Conservation (phyloP, 2,113 vertebrate species). For the Cinclus cinclus region DNA sequence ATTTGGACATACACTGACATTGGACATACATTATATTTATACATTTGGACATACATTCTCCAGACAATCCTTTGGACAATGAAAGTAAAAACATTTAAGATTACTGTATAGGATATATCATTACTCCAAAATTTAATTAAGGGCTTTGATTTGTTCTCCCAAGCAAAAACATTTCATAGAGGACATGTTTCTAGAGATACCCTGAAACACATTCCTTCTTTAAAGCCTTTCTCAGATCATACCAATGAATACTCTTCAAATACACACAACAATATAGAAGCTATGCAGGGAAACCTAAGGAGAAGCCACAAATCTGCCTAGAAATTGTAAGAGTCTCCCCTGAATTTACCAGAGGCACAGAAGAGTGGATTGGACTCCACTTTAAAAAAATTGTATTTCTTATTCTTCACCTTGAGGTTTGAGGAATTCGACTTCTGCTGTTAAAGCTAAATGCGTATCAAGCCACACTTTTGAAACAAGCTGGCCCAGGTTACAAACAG, state of each 20-base stretch:
- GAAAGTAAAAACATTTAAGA: not conserved
- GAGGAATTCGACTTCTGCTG: not conserved
- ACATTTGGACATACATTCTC: not conserved
- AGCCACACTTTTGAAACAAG: not conserved
- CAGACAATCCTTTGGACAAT: not conserved
- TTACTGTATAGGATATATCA: not conserved
- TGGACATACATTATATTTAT: not conserved
- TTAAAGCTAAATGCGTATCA: not conserved
- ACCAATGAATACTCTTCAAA: not conserved
- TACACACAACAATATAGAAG: not conserved
- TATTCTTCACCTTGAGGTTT: not conserved
- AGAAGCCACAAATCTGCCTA: not conserved
- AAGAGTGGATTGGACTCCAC: not conserved
- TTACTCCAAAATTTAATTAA: not conserved
- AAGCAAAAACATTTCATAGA: not conserved
- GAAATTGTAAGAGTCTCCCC: not conserved
- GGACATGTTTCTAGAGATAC: not conserved
- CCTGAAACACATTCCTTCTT: accelerated
- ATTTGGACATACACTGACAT: not conserved
- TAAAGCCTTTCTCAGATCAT: not conserved
- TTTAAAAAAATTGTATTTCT: not conserved
- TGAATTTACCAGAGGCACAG: not conserved
- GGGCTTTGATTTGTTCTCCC: not conserved
- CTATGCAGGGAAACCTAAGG: not conserved
- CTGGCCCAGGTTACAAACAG: not conserved